A percentile compares a stretch with the other conserved stretches of the same genome.
Evolutionary conservation across 2,888 invertebrate genomes (phyloP).

Genomic region (Tetanocera ferruginea): DNA sequence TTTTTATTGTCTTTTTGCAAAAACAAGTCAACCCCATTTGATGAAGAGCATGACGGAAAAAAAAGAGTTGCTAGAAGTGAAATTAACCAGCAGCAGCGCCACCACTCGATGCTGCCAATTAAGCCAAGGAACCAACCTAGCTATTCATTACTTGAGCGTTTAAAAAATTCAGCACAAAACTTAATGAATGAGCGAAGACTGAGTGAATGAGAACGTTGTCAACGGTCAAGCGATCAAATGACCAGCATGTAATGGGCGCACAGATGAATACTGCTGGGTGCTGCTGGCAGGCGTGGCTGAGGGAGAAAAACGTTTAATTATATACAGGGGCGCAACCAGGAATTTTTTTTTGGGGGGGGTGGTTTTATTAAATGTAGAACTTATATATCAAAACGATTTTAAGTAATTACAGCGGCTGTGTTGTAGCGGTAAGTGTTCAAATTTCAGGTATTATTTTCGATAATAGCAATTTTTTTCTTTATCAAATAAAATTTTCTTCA

Average conservation of each 20-base stretch:
- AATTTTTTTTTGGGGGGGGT: too few relatives aligned
- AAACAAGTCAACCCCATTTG: neutral
- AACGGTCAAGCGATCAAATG: neutral
- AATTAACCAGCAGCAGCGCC: neutral
- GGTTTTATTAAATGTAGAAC: too few relatives aligned
- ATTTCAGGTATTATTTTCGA: too few relatives aligned
- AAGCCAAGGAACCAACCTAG: conserved; percentile 23
- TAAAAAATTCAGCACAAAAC: conserved; percentile 17
- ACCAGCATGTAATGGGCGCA: neutral
- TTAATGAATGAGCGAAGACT: conserved; percentile 1
- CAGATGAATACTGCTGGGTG: neutral
- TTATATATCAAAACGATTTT: too few relatives aligned
- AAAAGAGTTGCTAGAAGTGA: too few relatives aligned
- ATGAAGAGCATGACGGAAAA: neutral
- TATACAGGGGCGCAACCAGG: too few relatives aligned
- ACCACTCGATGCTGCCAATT: conserved; percentile 25
- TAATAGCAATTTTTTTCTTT: too few relatives aligned
- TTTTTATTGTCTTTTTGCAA: neutral
- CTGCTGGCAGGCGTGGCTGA: neutral
- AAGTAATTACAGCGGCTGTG: too few relatives aligned
- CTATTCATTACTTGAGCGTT: conserved; percentile 16
- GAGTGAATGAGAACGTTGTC: neutral
- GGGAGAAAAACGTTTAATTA: too few relatives aligned
- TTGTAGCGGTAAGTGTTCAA: too few relatives aligned
- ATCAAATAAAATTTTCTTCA: too few relatives aligned